Percentiles rank a stretch among this genome's conserved stretches.
Evolutionary conservation across 2,888 invertebrate species (phyloP).

Genomic region (Philhelius pedissequus): DNA sequence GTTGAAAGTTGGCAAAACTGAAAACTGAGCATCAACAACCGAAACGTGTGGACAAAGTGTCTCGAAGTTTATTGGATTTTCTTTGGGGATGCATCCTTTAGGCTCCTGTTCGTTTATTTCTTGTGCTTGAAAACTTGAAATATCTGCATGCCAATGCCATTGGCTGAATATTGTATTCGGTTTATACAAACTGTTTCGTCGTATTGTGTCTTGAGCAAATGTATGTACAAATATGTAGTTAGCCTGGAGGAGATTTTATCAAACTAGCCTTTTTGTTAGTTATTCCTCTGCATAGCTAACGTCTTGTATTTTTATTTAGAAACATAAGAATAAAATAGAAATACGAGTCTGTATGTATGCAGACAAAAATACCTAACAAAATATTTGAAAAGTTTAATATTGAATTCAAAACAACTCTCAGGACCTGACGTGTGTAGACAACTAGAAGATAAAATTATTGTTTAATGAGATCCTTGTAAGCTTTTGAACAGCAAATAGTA

Average conservation of each 20-base stretch:
- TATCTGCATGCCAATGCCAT: constrained; percentile 39
- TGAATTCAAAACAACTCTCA: background rate
- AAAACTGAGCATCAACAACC: constrained; percentile 33
- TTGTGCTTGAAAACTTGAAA: constrained; percentile 7
- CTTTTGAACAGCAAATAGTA: background rate
- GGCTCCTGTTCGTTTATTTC: background rate
- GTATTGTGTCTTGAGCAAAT: background rate
- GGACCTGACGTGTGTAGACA: background rate
- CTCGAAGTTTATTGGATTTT: constrained; percentile 67
- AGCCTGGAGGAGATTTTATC: constrained; percentile 15
- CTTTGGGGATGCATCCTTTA: constrained; percentile 20
- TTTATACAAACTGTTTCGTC: background rate
- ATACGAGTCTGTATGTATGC: background rate
- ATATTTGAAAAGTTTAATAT: background rate
- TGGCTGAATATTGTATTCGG: background rate
- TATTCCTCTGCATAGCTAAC: constrained; percentile 13
- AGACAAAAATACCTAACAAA: background rate
- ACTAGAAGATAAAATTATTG: background rate
- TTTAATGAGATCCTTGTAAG: constrained; percentile 3
- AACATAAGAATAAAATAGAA: background rate
- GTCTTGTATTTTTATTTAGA: constrained; percentile 22
- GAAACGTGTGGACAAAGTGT: constrained; percentile 56
- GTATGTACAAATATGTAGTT: background rate
- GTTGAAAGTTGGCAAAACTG: constrained; percentile 3
- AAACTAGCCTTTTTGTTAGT: constrained; percentile 11